A percentile compares a stretch with the other conserved stretches of the same genome.
Evolutionary conservation across 2,797 vertebrate species (phyloP).

Genomic region (Molothrus ater): DNA sequence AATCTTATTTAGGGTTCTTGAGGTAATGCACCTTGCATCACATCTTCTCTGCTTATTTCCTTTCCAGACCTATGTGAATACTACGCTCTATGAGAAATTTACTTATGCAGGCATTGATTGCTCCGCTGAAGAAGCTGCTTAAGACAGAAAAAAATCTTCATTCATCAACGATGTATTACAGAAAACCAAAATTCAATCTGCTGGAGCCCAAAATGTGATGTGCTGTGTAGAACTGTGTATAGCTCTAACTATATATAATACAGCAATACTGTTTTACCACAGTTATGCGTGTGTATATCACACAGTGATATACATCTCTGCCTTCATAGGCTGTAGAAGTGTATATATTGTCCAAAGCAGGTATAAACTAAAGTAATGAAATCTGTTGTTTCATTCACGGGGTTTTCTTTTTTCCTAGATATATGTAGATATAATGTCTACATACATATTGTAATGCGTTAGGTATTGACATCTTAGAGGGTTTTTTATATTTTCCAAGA

Average conservation of each 20-base stretch:
- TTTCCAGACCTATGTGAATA: constrained; percentile 87
- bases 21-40: neutral
- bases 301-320: neutral
- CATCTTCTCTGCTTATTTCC: neutral
- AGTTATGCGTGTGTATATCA: constrained; percentile 1
- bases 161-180: neutral
- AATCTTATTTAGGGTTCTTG: neutral
- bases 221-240: constrained; percentile 33
- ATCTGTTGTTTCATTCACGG: constrained; percentile 32
- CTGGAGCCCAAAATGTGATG: constrained; percentile 42
- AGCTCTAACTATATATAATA: constrained; percentile 25
- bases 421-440: constrained; percentile 15
- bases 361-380: constrained; percentile 17
- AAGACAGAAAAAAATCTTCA: neutral
- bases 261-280: constrained; percentile 10
- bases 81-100: constrained; percentile 89
- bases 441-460: constrained; percentile 15
- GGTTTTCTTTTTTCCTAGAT: constrained; percentile 52
- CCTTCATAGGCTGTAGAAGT: constrained; percentile 22
- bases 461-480: constrained; percentile 10
- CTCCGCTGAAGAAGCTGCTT: constrained; percentile 88
- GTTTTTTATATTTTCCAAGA: constrained; percentile 28
- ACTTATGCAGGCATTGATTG: constrained; percentile 89
- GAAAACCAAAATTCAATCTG: neutral
- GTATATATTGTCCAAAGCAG: constrained; percentile 61